phyloP scores from a whole-genome alignment of 2,888 invertebrate genomes.

The Lasioglossum villosulum region DNA sequence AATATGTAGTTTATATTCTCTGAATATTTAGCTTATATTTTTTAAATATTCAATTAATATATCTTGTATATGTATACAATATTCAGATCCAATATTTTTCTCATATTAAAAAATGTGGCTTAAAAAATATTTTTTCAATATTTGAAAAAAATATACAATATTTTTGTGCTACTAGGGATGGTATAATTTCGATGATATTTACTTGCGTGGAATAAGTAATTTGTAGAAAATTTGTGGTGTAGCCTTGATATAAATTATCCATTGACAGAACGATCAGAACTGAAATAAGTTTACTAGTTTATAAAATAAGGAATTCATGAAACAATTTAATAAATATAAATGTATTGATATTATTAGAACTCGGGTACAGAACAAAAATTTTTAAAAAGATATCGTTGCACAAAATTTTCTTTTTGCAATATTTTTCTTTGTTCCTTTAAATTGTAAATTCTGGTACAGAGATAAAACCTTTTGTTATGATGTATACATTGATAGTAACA shows the following conservation, averaged over 20 bases:
- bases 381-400: accelerated
- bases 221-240: neutral
- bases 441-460: slow-evolving; percentile 1
- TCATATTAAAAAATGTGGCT: too few species aligned
- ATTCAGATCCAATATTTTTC: too few species aligned
- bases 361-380: neutral
- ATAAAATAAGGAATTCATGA: neutral
- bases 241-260: neutral
- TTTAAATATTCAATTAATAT: too few species aligned
- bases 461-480: neutral
- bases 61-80: too few species aligned
- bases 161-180: too few species aligned
- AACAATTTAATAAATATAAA: neutral
- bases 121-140: too few species aligned
- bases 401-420: neutral
- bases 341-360: neutral
- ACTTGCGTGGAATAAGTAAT: neutral
- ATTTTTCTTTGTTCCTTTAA: neutral
- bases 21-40: too few species aligned
- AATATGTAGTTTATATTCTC: too few species aligned
- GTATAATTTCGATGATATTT: too few species aligned
- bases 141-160: too few species aligned
- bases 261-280: neutral
- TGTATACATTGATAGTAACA: slow-evolving; percentile 1
- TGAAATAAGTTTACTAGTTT: neutral